phyloP scores from a whole-genome alignment of 2,797 vertebrate genomes.

The Coregonus suidteri region DNA sequence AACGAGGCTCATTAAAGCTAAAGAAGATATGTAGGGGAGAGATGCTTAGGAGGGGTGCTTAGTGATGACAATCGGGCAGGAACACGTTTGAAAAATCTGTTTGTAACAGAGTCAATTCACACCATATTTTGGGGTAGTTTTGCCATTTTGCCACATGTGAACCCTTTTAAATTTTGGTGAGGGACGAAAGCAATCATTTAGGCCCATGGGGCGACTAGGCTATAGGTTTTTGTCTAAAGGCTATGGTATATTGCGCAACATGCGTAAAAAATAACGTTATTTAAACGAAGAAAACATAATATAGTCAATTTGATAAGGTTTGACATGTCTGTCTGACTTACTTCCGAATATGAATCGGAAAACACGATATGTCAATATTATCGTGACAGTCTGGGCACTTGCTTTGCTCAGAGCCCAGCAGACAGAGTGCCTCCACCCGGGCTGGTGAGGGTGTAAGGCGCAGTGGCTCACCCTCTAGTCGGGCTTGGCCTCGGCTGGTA shows the following conservation, averaged over 20 bases:
- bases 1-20: slow-evolving; percentile 86
- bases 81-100: slow-evolving; percentile 75
- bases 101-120: slow-evolving; percentile 72
- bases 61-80: slow-evolving; percentile 79
- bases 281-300: slow-evolving; percentile 37
- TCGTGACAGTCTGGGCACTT: slow-evolving; percentile 6
- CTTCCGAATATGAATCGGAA: neutral
- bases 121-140: slow-evolving; percentile 76
- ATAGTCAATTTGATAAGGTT: slow-evolving; percentile 5
- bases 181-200: slow-evolving; percentile 57
- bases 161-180: no score
- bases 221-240: neutral
- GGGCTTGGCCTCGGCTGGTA: slow-evolving; percentile 52
- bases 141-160: slow-evolving; percentile 20
- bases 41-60: slow-evolving; percentile 63
- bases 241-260: neutral
- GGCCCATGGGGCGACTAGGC: slow-evolving; percentile 18
- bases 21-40: slow-evolving; percentile 84
- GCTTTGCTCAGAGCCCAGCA: slow-evolving; percentile 3
- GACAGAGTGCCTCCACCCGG: neutral
- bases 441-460: slow-evolving; percentile 28
- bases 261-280: no score
- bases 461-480: slow-evolving; percentile 57
- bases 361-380: slow-evolving; percentile 22
- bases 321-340: neutral